A percentile compares a stretch with the other conserved stretches of the same genome.
These are phyloP conservation scores for Trichonephila inaurata DNA, from an alignment of 1,140 invertebrate species.

Conservation along the genomic window DNA sequence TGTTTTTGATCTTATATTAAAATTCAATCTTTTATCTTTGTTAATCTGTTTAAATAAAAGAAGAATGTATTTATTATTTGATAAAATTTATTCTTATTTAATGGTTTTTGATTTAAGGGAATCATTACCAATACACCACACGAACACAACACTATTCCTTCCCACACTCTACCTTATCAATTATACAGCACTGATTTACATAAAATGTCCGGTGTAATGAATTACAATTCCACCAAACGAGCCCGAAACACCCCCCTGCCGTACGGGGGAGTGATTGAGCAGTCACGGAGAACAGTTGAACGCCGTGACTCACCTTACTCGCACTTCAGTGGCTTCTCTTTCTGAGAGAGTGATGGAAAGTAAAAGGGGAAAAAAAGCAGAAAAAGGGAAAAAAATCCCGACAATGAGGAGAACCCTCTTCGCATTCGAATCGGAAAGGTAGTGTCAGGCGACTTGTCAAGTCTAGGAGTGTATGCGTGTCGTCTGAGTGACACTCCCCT, in stretches of 20 bases:
- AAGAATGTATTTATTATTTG: too few species aligned
- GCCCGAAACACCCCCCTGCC: neutral
- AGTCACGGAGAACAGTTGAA: neutral
- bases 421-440: neutral
- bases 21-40: too few species aligned
- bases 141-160: too few species aligned
- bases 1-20: too few species aligned
- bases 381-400: neutral
- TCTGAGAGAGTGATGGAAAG: too few species aligned
- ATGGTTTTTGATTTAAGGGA: too few species aligned
- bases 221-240: neutral
- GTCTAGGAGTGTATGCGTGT: too few species aligned
- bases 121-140: too few species aligned
- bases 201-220: neutral
- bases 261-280: neutral
- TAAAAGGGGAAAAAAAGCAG: neutral
- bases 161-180: neutral
- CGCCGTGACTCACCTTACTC: neutral
- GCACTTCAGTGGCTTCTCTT: neutral
- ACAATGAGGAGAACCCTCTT: neutral
- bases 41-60: too few species aligned
- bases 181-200: constrained; percentile 13
- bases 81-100: too few species aligned
- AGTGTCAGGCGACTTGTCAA: constrained; percentile 13
- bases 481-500: neutral